Evolutionary conservation across 2,888 invertebrate genomes (phyloP), one percentile per base, ranked within the genome.

Genomic region (Malthinus seriepunctatus): DNA sequence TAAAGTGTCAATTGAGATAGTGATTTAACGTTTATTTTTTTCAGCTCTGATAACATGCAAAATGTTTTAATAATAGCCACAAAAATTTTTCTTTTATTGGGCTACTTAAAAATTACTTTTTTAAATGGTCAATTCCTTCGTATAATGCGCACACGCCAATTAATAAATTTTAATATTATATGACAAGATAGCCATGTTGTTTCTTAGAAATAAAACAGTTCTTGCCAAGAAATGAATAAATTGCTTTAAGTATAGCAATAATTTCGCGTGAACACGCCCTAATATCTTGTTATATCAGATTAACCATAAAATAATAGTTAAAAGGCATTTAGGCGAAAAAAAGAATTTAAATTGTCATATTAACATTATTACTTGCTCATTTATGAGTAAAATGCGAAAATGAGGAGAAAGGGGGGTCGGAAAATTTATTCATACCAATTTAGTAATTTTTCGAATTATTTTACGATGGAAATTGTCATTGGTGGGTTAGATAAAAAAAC

Each of bases 161-260:
- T 55, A 55, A 55, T 55, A 55, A 55, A 55, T 55, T 55, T 55
- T 55, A 55, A 55, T 55, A 42, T 42, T 42, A 5, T 23, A 55
- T 49, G 55, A 55, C 55, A 55, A 55, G 55, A 55, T 55, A 56
- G 55, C 55, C 55, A 42, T 50, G 52, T 59, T 50, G 52, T 59
- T 53, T 59, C 59, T 49, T 49, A 50, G 59, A 54, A 59, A 52
- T 51, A 48, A 59, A 59, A 32, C 59, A 51, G 47, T 50, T 59
- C 50, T 59, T 54, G 54, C 39, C 59, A 51, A 50, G 59, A 51
- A 58, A 50, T 46, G 54, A 59, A 59, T 59, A 59, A 59, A 59
- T 59, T 59, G 53, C 42, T 44, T 54, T 54, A 58, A 54, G 54
- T 47, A 45, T 32, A 34, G 58, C 46, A 52, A 58, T 58, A 58